Conservation (phyloP, 2,113 vertebrate species). For the Sarotherodon lohbergeri region DNA sequence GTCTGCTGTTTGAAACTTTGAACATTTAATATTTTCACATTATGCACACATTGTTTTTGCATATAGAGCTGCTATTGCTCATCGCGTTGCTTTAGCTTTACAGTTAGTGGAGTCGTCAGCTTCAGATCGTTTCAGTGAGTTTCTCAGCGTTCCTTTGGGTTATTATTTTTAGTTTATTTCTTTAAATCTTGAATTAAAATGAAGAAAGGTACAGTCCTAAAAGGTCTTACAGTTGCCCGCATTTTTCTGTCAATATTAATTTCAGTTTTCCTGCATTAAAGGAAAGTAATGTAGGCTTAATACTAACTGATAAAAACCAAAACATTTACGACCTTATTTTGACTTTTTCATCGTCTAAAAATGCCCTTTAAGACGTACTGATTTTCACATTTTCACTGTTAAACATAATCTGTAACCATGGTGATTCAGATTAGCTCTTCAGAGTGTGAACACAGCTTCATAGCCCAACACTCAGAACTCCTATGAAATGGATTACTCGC, state of each 20-base stretch:
- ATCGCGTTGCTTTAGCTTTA: neutral
- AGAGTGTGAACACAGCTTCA: neutral
- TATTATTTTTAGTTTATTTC: neutral
- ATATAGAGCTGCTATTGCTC: neutral
- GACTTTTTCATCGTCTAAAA: neutral
- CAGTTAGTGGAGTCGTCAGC: neutral
- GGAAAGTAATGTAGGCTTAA: neutral
- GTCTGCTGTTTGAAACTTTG: neutral
- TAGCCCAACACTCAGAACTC: neutral
- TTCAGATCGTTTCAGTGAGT: neutral
- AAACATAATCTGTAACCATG: neutral
- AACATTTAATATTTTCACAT: neutral
- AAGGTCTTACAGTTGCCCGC: neutral
- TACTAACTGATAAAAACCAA: neutral
- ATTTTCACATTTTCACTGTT: neutral
- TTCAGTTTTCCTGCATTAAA: neutral
- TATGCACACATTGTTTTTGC: neutral
- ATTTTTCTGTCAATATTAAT: neutral
- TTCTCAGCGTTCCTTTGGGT: neutral
- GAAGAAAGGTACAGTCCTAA: neutral
- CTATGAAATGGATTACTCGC: neutral
- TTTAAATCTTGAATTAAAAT: neutral
- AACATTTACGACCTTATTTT: neutral
- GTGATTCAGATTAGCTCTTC: neutral
- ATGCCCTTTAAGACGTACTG: neutral